Conservation (phyloP, 2,113 vertebrate genomes). For the Cygnus atratus region DNA sequence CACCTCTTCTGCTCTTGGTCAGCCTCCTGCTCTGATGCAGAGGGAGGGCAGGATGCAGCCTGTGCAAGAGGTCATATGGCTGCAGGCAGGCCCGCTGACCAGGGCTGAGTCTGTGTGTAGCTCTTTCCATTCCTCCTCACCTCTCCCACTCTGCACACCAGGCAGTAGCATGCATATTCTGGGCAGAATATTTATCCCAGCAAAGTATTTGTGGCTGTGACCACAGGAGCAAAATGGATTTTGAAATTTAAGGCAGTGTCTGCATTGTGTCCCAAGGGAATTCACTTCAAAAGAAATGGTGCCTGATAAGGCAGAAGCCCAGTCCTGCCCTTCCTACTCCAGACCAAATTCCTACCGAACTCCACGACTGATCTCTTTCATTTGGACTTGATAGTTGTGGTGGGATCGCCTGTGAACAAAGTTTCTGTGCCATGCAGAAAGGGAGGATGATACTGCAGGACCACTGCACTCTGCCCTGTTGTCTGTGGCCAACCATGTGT, state of each 20-base stretch:
- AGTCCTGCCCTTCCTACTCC: neutral
- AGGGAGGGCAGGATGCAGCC: neutral
- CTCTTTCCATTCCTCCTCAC: neutral
- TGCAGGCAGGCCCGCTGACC: neutral
- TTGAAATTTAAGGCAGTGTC: accelerated
- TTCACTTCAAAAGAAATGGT: neutral
- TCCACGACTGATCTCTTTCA: neutral
- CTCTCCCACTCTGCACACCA: neutral
- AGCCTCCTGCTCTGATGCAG: neutral
- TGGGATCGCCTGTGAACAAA: conserved; percentile 28
- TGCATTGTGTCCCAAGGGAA: neutral
- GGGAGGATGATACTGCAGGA: neutral
- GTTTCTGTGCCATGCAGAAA: neutral
- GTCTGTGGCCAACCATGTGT: neutral
- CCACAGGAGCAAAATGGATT: neutral
- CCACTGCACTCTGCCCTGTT: neutral
- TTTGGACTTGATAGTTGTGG: conserved; percentile 25
- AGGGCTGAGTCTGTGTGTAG: neutral
- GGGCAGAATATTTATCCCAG: neutral
- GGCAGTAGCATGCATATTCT: neutral
- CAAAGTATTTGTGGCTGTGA: neutral
- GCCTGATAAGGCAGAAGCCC: neutral
- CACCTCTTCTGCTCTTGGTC: neutral
- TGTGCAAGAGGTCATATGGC: neutral
- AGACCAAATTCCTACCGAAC: neutral